Conservation (phyloP, 2,888 invertebrate genomes). For the Machimus rusticus region DNA sequence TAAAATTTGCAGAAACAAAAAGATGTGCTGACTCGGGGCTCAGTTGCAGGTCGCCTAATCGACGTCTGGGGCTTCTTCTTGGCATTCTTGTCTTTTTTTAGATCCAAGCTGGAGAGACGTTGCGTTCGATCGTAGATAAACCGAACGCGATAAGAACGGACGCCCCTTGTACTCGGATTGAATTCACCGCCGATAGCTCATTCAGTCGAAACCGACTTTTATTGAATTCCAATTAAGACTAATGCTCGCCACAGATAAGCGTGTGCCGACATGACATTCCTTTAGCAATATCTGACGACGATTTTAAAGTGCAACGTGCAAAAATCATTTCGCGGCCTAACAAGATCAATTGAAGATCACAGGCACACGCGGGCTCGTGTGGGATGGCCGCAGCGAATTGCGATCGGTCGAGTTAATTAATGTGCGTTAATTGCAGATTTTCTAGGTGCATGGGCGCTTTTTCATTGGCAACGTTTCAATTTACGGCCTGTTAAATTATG, state of each 20-base stretch:
- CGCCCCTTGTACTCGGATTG: constrained; percentile 21
- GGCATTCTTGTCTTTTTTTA: constrained; percentile 5
- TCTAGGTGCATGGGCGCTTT: background rate
- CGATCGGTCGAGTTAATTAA: background rate
- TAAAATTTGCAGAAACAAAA: background rate
- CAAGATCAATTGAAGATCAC: constrained; percentile 29
- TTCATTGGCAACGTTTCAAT: background rate
- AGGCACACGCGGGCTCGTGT: background rate
- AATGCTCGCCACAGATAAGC: constrained; percentile 27
- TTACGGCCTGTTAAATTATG: background rate
- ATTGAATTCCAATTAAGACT: constrained; percentile 33
- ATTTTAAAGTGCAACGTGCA: background rate
- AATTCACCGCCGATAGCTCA: background rate
- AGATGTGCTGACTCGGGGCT: background rate
- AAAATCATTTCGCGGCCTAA: background rate
- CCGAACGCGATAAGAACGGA: background rate
- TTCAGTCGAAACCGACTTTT: constrained; percentile 16
- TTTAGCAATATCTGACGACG: constrained; percentile 7
- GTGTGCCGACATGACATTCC: constrained; percentile 10
- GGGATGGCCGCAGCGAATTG: background rate
- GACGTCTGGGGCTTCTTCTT: constrained; percentile 4
- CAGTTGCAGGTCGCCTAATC: background rate
- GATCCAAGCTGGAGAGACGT: background rate
- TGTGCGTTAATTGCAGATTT: constrained; percentile 2
- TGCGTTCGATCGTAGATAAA: constrained; percentile 7